Evolutionary conservation across 2,888 invertebrate genomes (phyloP), one percentile per base, ranked within the genome.

Genomic region (Balanococcus diminutus): DNA sequence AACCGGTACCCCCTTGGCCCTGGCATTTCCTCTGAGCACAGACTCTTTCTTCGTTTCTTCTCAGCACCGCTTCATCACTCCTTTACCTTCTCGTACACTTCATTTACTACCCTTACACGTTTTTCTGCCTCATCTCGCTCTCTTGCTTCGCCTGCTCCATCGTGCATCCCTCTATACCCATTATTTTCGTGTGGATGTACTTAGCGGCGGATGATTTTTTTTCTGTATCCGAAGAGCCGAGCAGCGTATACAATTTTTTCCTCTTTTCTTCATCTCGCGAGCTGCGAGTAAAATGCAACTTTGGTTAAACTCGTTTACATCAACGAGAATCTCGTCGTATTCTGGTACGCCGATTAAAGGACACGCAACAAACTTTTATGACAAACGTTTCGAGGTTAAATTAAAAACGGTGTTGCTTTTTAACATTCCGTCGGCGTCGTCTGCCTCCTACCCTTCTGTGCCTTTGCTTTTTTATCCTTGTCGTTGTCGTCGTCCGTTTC

Each of bases 61-160:
- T 16, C 22, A 14, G 51, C 14, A 51, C 6, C 32, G 14, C 16
- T 67, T 2, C 28, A 28, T 67, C 67, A 4, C 28, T 67, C 16
- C 67, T 67, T 28, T 36, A 36, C 75, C 75, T 79, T 79, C 75
- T 79, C 36, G 46, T 85, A 85, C 85, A 85, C 85, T 85, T 85
- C 85, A 85, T 85, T 85, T 85, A 85, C 85, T 85, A 67, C 85
- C 85, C 85, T 85, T 79, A 79, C 56, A 75, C 28, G 32, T n/a
- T 36, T 79, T 32, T 51, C 51, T 46, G 39, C 84, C 85, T 72
- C 9, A 9, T 28, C 67, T 1, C 11, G 19, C 56, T 56, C 56
- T 56, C 56, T 11, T 11, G 19, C 75, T 79, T 51, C 56, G 6
- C 56, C 19, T 2, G 8, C 22, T 8, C 56, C n/a, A 16, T 16